A percentile compares a stretch with the other conserved stretches of the same genome.
Evolutionary conservation across 2,888 invertebrate genomes (phyloP).

Genomic region (Ophion obscuratus): DNA sequence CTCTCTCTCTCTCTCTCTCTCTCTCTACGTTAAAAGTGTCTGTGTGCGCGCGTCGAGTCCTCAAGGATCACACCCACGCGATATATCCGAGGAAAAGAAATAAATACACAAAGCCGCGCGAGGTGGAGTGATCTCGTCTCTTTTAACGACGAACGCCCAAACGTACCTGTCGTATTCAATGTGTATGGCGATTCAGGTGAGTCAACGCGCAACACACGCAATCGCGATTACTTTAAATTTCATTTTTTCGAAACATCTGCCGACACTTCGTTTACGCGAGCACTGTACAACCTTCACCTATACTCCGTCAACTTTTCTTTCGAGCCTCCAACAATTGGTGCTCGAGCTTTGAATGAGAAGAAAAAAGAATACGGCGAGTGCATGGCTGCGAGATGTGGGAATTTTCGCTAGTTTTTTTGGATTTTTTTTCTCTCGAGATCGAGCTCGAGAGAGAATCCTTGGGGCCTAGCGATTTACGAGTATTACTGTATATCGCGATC

Average conservation of each 20-base stretch:
- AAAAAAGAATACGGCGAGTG: no score
- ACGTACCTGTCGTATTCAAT: slow-evolving; percentile 89
- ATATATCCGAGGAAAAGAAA: slow-evolving; percentile 9
- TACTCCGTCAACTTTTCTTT: no score
- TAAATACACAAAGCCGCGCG: slow-evolving; percentile 68
- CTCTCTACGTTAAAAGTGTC: background rate
- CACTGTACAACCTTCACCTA: no score
- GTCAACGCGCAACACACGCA: slow-evolving; percentile 79
- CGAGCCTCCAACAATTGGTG: no score
- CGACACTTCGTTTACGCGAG: no score
- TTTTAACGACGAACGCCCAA: slow-evolving; percentile 82
- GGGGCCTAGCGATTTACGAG: background rate
- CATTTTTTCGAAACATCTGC: no score
- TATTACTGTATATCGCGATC: slow-evolving; percentile 4
- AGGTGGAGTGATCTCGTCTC: slow-evolving; percentile 78
- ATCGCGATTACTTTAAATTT: no score
- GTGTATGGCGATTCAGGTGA: slow-evolving; percentile 95
- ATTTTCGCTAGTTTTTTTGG: no score
- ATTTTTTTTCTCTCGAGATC: no score
- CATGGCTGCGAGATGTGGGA: no score
- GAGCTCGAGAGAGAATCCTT: background rate
- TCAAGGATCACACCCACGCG: slow-evolving; percentile 28
- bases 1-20: no score
- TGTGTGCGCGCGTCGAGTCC: slow-evolving; percentile 28
- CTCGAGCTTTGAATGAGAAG: no score